A percentile compares a stretch with the other conserved stretches of the same genome.
These are phyloP conservation scores for Scaeva pyrastri DNA, from an alignment of 2,888 invertebrate genomes.

Conservation along the genomic window DNA sequence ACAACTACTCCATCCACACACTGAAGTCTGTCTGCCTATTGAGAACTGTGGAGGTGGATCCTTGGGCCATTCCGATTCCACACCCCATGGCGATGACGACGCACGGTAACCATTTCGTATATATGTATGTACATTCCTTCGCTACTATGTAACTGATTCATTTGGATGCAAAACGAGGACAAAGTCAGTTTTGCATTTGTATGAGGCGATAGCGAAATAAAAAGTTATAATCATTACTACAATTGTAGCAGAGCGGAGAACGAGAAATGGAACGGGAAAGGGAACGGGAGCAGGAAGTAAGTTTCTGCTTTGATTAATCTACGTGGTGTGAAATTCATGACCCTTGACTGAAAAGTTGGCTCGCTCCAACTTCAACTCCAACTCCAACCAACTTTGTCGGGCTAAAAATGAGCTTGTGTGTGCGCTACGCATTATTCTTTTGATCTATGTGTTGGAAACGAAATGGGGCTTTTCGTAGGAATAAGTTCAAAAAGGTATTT, in stretches of 20 bases:
- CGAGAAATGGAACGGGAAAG: not conserved
- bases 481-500: constrained; percentile 31
- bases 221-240: constrained; percentile 66
- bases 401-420: not conserved
- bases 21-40: constrained; percentile 19
- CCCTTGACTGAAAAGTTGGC: constrained; percentile 60
- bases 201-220: constrained; percentile 14
- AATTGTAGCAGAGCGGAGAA: constrained; percentile 31
- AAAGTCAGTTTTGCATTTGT: constrained; percentile 23
- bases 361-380: not conserved
- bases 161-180: constrained; percentile 56
- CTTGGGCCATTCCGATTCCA: not conserved
- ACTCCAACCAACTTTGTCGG: constrained; percentile 19
- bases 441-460: constrained; percentile 26
- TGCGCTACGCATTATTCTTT: constrained; percentile 51
- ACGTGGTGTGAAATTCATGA: constrained; percentile 66
- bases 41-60: constrained; percentile 37
- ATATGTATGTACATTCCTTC: constrained; percentile 9
- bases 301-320: constrained; percentile 67
- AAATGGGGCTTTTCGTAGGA: not conserved
- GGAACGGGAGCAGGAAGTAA: constrained; percentile 34
- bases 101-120: constrained; percentile 37
- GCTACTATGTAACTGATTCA: constrained; percentile 39
- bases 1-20: constrained; percentile 19
- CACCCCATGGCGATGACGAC: not conserved